Evolutionary conservation across 2,113 vertebrate genomes (phyloP), one percentile per base, ranked within the genome.

Genomic region (Alaudala cheleensis): DNA sequence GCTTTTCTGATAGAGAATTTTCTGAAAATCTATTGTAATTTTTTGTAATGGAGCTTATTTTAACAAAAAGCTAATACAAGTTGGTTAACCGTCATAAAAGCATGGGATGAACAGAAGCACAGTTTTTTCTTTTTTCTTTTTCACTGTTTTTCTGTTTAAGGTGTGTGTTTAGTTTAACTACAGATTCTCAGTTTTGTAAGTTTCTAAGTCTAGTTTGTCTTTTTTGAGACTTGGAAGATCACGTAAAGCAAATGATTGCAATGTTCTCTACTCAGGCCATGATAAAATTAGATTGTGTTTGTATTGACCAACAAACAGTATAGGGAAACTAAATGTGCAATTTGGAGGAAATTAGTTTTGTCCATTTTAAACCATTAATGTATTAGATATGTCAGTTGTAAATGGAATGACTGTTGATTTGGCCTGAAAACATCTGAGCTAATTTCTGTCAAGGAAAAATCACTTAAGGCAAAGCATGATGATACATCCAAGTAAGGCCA

Each of bases 371-470:
- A 70, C 88, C 87, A 96, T 96, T 96, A 95, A 92, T 93, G 74
- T 93, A 95, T 94, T 95, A 93, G 81, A 73, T 79, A 58, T 82
- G 85, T 86, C 90, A 88, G 10, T 95, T 91, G 47, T 80, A 93
- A 95, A 91, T 88, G 49, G 88, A 95, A 91, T 88, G 90, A 44
- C 83, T 93, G 76, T 91, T 90, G 85, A 86, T 93, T 95, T 73
- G 69, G 23, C 82, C 65, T 96, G 73, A 84, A 94, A 60, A 92
- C 70, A 81, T 93, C 91, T 65, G 74, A 91, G 72, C 85, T 97
- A 95, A 88, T 96, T 96, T 97, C 77, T 62, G 14, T 97, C 91
- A 96, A 93, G 94, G 54, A 97, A 86, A 92, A 94, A 96, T 90
- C 85, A 80, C 90, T 96, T 88, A 82, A 92, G 50, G 20, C 53